phyloP scores from a whole-genome alignment of 2,888 invertebrate species.

The Terebella lapidaria region DNA sequence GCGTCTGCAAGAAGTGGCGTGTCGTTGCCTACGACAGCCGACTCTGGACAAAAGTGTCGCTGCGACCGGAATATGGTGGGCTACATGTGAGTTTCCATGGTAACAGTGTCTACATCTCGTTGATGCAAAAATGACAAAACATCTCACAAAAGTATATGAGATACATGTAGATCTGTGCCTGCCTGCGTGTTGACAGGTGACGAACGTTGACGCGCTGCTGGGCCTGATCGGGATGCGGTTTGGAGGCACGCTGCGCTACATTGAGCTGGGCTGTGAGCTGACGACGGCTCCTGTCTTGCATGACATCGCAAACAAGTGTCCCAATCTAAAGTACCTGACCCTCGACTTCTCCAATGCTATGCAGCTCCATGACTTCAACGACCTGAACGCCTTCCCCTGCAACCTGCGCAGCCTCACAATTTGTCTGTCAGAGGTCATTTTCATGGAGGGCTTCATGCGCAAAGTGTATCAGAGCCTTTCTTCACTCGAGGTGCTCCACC shows the following conservation, averaged over 20 bases:
- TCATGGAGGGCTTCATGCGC: conserved; percentile 99
- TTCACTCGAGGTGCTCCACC: conserved; percentile 90
- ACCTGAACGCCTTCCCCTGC: conserved; percentile 97
- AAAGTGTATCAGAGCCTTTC: conserved; percentile 99
- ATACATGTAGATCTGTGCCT: neutral
- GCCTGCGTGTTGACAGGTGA: conserved; percentile 55
- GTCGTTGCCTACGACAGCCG: conserved; percentile 89
- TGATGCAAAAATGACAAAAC: too few relatives aligned
- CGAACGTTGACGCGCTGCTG: conserved; percentile 77
- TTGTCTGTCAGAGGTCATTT: conserved; percentile 97
- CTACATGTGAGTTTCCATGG: too few relatives aligned
- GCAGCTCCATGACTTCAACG: conserved; percentile 92
- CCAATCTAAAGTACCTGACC: conserved; percentile 63
- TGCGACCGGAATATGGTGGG: conserved; percentile 94
- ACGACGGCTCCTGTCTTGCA: conserved; percentile 95
- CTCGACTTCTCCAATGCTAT: conserved; percentile 85
- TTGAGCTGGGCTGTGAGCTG: conserved; percentile 79
- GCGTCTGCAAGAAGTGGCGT: conserved; percentile 94
- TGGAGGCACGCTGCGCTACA: conserved; percentile 40
- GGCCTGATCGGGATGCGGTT: conserved; percentile 68
- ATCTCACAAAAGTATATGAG: too few relatives aligned
- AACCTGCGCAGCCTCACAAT: conserved; percentile 91
- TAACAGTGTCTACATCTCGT: too few relatives aligned
- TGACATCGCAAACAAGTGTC: conserved; percentile 72
- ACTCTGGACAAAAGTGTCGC: conserved; percentile 91